Base-by-base conservation (phyloP, 2,113 vertebrate genomes). In the Pitta sordida region DNA sequence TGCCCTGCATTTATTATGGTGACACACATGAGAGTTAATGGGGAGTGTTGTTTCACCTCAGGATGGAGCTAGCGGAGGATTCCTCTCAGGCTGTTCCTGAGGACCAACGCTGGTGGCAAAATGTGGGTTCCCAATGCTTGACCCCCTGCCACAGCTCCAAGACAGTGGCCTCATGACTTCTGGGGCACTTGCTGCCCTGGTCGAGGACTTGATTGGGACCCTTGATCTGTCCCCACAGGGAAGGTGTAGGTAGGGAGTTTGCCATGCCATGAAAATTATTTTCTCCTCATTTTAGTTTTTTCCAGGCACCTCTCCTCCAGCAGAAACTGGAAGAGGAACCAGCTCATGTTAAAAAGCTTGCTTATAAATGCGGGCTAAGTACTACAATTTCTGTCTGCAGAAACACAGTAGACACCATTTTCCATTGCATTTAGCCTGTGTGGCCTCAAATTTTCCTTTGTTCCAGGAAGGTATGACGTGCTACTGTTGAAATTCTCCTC, bases 101-200 rank as follows among this genome's bases (percentile, higher is more conserved):
- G 26, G 29, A 16, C 15, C 0, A 0, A 32, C 20, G 30, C 37
- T 77, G 16, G 36, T 10, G 6, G 3, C 5, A 9, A 11, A 24
- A 17, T 0, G 1, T 4, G 1, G 17, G 12, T 65, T 1, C 19
- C n/a, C 34, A 15, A 14, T 0, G 2, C 12, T 46, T 36, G 16
- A 15, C 22, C 6, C 41, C 23, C 16, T 19, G 21, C 23, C 44
- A 15, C 1, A 0, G 37, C 44, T 75, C 37, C 2, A 2, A n/a
- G 18, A 27, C 3, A 13, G 32, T 3, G 26, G 63, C 21, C 62
- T 36, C 26, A n/a, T 0, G 5, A 10, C 22, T 36, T 10, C 24
- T 43, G 34, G 2, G 0, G 5, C 0, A 0, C 4, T 2, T 39
- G 52, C 30, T 75, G 43, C 60, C 0, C 0, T 10, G 56, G 26